Base-by-base conservation (phyloP, 1,140 invertebrate genomes). In the Drosophila virilis region DNA sequence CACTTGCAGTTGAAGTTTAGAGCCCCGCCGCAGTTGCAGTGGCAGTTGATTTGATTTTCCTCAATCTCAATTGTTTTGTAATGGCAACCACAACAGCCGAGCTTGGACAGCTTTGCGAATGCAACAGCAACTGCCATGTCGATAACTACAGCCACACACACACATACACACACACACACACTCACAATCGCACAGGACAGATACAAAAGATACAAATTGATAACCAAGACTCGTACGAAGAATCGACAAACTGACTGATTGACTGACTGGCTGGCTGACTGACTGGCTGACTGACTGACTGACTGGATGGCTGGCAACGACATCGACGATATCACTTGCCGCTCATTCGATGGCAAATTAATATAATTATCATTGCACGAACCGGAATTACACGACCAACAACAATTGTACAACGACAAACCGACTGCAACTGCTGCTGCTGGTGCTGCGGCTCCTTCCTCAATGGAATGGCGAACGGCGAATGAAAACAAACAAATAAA, bases 311-410 rank as follows among this genome's bases (percentile, higher is more conserved):
- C 43, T 43, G 61, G 58, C 69, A 76, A 43, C 58, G 72, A 69
- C 50, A n/a, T 65, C 60, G 60, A 59, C 68, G 69, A 73, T 78
- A 77, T 78, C 78, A 80, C 78, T 74, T 82, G 77, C 66, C 67
- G 79, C 84, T 70, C 80, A 89, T 90, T 90, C 77, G 80, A 89
- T 89, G 84, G 85, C 77, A 89, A 89, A 89, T 89, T 89, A 90
- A 89, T 89, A 84, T 89, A 89, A 89, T 89, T 89, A 89, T 90
- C 85, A 77, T 88, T 84, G 84, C 84, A 89, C 85, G 84, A 85
- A 89, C 84, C 80, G 84, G 84, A 84, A 85, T 89, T 89, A 78
- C 77, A 75, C 71, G 74, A 79, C 67, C 78, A 69, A 68, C 74
- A 80, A 79, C 80, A 82, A 82, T 81, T 81, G 80, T 70, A 66